Conservation (phyloP, 2,888 invertebrate species). For the Himalopsyche japonica region DNA sequence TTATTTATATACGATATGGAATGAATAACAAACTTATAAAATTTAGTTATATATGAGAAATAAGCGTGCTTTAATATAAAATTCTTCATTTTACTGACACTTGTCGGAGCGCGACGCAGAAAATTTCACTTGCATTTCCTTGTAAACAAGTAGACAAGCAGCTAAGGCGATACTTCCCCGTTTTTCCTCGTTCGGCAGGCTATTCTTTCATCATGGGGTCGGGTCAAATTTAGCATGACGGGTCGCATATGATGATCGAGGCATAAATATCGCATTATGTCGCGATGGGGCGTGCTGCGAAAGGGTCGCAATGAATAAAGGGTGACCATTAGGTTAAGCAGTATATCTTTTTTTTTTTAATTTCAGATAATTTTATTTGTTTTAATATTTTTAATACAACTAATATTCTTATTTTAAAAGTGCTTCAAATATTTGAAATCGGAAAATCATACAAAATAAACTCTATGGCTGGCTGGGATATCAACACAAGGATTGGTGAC, state of each 20-base stretch:
- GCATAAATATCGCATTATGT: conserved; percentile 42
- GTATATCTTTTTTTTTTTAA: too few species aligned
- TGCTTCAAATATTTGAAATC: too few species aligned
- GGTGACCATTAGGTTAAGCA: conserved; percentile 3
- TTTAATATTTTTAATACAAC: too few species aligned
- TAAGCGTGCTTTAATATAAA: too few species aligned
- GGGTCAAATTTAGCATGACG: conserved; percentile 42
- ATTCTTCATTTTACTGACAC: background rate
- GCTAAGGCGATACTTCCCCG: conserved; percentile 12
- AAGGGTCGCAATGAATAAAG: conserved; percentile 22
- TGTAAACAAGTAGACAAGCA: conserved; percentile 3
- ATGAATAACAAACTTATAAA: too few species aligned
- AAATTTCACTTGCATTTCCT: conserved; percentile 15
- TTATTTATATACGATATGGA: too few species aligned
- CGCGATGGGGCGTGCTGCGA: conserved; percentile 27
- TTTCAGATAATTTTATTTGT: too few species aligned
- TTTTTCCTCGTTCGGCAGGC: conserved; percentile 12
- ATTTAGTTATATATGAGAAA: too few species aligned
- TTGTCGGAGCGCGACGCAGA: background rate
- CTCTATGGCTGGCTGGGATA: too few species aligned
- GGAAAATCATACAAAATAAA: too few species aligned
- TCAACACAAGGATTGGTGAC: too few species aligned
- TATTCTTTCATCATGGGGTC: conserved; percentile 17
- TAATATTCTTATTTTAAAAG: too few species aligned
- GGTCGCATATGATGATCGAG: conserved; percentile 42